Conservation (phyloP, 2,113 vertebrate genomes). For the Paramisgurnus dabryanus region DNA sequence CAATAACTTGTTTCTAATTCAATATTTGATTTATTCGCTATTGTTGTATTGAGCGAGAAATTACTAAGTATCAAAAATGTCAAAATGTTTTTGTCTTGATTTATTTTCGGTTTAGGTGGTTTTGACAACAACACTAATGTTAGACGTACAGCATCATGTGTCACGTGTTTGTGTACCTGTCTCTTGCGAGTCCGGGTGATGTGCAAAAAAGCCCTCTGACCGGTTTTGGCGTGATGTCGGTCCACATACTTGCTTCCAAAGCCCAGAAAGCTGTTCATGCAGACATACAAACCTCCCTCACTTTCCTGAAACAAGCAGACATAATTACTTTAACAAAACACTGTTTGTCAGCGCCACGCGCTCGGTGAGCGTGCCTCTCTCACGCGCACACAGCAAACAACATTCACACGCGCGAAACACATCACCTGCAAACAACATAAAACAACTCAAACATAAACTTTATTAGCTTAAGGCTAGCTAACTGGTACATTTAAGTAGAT, state of each 20-base stretch:
- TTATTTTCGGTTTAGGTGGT: too few species aligned
- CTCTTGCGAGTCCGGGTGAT: conserved; percentile 86
- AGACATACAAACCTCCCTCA: conserved; percentile 93
- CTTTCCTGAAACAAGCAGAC: conserved; percentile 79
- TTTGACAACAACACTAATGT: background rate
- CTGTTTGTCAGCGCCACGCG: background rate
- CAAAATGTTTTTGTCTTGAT: too few species aligned
- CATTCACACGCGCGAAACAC: conserved; percentile 1
- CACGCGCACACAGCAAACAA: background rate
- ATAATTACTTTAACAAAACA: background rate
- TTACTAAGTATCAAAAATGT: too few species aligned
- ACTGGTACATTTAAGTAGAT: conserved; percentile 44
- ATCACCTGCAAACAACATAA: too few species aligned
- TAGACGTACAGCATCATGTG: background rate
- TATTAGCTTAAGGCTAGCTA: conserved; percentile 29
- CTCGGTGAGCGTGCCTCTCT: background rate
- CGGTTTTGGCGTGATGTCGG: conserved; percentile 84
- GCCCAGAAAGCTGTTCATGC: conserved; percentile 97
- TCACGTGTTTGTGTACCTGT: conserved; percentile 70
- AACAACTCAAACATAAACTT: too few species aligned
- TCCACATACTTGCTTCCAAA: conserved; percentile 94
- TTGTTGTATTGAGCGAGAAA: too few species aligned
- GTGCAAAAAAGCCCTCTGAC: conserved; percentile 92
- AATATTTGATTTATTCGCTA: too few species aligned
- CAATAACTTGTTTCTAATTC: too few species aligned